phyloP scores from a whole-genome alignment of 1,140 invertebrate genomes.

The Planococcus citri region DNA sequence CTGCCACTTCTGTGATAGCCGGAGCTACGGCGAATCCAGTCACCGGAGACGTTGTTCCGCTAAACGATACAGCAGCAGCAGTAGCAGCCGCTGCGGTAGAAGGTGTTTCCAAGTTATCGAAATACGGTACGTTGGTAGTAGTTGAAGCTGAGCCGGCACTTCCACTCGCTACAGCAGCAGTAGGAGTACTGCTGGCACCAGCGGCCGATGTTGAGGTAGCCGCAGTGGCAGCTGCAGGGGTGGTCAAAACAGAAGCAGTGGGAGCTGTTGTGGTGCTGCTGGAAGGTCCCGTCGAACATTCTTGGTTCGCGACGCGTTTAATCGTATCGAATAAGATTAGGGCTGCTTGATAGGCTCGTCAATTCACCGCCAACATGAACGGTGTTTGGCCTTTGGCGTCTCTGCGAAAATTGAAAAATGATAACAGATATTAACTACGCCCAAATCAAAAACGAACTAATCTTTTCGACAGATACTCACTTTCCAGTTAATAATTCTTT shows the following conservation, averaged over 20 bases:
- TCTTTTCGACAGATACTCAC: too few species aligned
- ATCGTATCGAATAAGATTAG: conserved; percentile 76
- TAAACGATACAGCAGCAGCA: background rate
- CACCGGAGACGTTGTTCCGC: too few species aligned
- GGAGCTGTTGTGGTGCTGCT: too few species aligned
- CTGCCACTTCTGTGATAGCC: too few species aligned
- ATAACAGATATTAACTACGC: too few species aligned
- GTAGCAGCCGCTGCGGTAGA: conserved; percentile 11
- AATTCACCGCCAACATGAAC: conserved; percentile 89
- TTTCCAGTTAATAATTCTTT: conserved; percentile 70
- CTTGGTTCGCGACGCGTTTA: conserved; percentile 42
- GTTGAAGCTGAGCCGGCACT: background rate
- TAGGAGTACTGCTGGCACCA: too few species aligned
- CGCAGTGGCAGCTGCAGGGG: background rate
- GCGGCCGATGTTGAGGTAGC: background rate
- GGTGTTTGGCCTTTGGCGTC: conserved; percentile 94
- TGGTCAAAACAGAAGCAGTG: background rate
- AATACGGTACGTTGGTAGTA: background rate
- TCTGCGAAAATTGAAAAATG: conserved; percentile 38
- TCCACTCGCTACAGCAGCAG: too few species aligned
- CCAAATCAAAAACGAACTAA: too few species aligned
- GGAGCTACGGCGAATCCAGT: too few species aligned
- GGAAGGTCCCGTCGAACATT: background rate
- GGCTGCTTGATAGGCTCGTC: conserved; percentile 84
- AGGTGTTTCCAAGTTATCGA: background rate